Conservation (phyloP, 2,888 invertebrate genomes). For the Melieria picta region DNA sequence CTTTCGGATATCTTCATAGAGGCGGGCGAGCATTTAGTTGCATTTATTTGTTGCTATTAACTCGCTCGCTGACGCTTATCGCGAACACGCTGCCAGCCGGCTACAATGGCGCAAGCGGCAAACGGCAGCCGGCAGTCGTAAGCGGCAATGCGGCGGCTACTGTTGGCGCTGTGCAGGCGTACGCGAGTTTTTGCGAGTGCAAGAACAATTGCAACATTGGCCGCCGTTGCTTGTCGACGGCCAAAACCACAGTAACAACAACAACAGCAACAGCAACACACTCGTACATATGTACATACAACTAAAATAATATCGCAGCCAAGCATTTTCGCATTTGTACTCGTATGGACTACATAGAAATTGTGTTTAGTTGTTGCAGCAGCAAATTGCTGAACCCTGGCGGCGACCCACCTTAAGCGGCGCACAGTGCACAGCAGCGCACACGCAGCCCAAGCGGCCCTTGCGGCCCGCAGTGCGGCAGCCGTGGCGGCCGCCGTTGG, state of each 20-base stretch:
- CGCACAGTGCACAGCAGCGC: neutral
- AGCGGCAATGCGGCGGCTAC: neutral
- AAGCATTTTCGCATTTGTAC: neutral
- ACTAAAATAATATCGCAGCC: neutral
- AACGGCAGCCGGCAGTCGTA: neutral
- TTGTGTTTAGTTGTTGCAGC: neutral
- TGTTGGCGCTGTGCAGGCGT: slow-evolving; percentile 16
- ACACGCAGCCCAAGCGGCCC: too few relatives aligned
- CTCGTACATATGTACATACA: too few relatives aligned
- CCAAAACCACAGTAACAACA: too few relatives aligned
- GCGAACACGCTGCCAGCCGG: slow-evolving; percentile 27
- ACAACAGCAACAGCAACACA: neutral
- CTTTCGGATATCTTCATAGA: slow-evolving; percentile 65
- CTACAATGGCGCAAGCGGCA: slow-evolving; percentile 5
- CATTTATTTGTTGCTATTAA: slow-evolving; percentile 67
- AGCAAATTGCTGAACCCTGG: slow-evolving; percentile 1
- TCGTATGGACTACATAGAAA: neutral
- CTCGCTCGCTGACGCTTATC: slow-evolving; percentile 62
- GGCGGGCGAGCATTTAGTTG: slow-evolving; percentile 59
- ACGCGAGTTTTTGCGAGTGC: too few relatives aligned
- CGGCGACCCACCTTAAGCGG: neutral
- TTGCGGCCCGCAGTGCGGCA: neutral
- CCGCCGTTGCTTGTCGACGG: neutral
- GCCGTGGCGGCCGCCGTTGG: neutral
- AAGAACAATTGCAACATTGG: slow-evolving; percentile 5